These are phyloP conservation scores for Irena cyanogastra DNA, from an alignment of 2,113 vertebrate species.

Conservation along the genomic window DNA sequence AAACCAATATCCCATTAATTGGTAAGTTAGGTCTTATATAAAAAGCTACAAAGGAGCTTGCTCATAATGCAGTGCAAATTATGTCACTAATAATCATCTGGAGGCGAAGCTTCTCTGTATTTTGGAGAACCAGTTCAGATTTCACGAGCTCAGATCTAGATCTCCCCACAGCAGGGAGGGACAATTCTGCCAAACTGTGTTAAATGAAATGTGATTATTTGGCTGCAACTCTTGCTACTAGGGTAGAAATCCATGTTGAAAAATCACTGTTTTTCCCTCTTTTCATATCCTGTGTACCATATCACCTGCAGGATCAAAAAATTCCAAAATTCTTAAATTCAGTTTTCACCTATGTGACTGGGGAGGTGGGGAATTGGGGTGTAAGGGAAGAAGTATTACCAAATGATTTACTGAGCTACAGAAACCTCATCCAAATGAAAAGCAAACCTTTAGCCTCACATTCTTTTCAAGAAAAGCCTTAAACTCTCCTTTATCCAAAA, in stretches of 20 bases:
- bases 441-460: background rate
- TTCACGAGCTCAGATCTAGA: constrained; percentile 5
- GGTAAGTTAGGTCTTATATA: background rate
- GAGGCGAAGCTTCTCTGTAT: background rate
- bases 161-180: constrained; percentile 13
- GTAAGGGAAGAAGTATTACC: background rate
- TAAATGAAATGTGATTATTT: constrained; percentile 53
- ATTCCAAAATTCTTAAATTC: background rate
- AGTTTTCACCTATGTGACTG: background rate
- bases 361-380: accelerated
- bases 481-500: background rate
- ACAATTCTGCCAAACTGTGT: background rate
- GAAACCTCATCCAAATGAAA: background rate
- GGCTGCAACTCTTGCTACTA: background rate
- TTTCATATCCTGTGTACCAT: background rate
- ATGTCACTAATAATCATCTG: background rate
- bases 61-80: background rate
- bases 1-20: background rate
- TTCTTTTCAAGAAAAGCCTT: background rate
- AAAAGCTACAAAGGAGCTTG: background rate
- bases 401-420: background rate
- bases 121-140: constrained; percentile 22
- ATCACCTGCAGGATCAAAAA: background rate
- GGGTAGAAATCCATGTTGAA: background rate
- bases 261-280: background rate